Base-by-base conservation (phyloP, 1,140 invertebrate species). In the Drosophila lowei region DNA sequence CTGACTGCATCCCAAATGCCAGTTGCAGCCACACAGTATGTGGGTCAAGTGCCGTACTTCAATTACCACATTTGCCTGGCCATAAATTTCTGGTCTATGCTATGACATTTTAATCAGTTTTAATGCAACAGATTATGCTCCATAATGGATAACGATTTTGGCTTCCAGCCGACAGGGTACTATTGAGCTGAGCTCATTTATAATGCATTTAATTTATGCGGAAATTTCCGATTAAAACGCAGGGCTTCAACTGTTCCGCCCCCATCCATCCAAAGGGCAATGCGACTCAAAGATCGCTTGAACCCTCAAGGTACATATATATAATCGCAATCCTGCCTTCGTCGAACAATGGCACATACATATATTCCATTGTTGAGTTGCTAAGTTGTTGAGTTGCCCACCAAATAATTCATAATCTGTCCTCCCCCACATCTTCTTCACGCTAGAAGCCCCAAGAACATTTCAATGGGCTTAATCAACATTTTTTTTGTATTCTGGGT, bases 41-140 rank as follows among this genome's bases (percentile, higher is more conserved):
- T 76, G 66, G 77, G 77, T 79, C 77, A 79, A 79, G 77, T 80
- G 59, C 56, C 66, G 55, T 47, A 52, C 66, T 60, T 47, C 66
- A 71, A 71, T 67, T 73, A 72, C 61, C 47, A 60, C 75, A 78
- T 67, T 71, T 77, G 61, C 60, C 73, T 42, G 43, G 44, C 54
- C 54, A 77, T 77, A 44, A 16, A 77, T 63, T 56, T 56, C 57
- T 38, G 74, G 48, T 58, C 50, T 63, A 53, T 65, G 41, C 54
- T 60, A 72, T 76, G 54, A 60, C 60, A 70, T 61, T 73, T 76
- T 66, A 75, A 75, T 79, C 54, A 79, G 60, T 60, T 54, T 74
- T 74, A 73, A 74, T 74, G 70, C 71, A 65, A 65, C 71, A 74
- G 71, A 74, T 74, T 74, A 74, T 44, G 54, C 38, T 56, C 70